phyloP scores from a whole-genome alignment of 1,140 invertebrate species.

The Schlechtendalia chinensis region DNA sequence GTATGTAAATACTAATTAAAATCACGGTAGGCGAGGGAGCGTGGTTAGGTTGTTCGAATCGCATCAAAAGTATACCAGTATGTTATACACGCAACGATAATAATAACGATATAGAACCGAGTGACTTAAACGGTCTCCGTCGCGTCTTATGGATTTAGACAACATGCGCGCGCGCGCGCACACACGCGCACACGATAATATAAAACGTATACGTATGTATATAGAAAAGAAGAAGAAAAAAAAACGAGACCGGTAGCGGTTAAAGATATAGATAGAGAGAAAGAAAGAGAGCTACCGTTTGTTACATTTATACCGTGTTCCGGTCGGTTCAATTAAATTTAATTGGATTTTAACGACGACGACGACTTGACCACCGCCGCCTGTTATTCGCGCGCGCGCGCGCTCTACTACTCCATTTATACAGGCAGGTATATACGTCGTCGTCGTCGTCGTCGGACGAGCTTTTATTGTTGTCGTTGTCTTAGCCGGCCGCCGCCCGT shows the following conservation, averaged over 20 bases:
- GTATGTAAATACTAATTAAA: not conserved
- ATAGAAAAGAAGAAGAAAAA: not conserved
- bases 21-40: not conserved
- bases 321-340: constrained; percentile 49
- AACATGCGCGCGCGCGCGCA: not conserved
- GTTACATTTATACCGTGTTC: constrained; percentile 43
- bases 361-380: constrained; percentile 15
- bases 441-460: not conserved
- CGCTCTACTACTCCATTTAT: constrained; percentile 22
- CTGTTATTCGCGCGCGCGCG: not conserved
- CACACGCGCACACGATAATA: not conserved
- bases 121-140: not conserved
- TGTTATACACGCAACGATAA: not conserved
- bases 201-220: not conserved
- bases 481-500: not conserved
- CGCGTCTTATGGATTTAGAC: constrained; percentile 9
- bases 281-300: not conserved
- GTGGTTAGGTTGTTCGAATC: not conserved
- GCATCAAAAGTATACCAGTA: not conserved
- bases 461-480: constrained; percentile 44
- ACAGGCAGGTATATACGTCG: too few relatives aligned
- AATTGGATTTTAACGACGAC: constrained; percentile 49
- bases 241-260: constrained; percentile 2
- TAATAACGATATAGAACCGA: not conserved
- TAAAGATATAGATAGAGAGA: not conserved